phyloP scores from a whole-genome alignment of 2,797 vertebrate species.

The Fringilla coelebs region DNA sequence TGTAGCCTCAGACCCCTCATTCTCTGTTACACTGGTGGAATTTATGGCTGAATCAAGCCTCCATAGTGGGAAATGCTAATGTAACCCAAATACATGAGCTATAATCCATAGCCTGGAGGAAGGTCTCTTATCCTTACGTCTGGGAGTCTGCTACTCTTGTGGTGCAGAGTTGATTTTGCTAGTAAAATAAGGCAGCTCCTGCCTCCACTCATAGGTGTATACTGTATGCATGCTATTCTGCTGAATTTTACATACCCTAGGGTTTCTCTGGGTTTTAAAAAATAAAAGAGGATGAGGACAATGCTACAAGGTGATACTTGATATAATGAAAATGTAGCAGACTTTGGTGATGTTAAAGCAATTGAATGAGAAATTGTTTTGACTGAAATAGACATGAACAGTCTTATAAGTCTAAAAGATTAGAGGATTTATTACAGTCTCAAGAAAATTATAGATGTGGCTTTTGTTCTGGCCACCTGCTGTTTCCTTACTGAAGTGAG shows the following conservation, averaged over 20 bases:
- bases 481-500: conserved; percentile 1
- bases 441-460: conserved; percentile 36
- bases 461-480: conserved; percentile 33
- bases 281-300: conserved; percentile 8
- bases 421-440: conserved; percentile 45
- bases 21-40: not conserved
- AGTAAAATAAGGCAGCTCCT: conserved; percentile 54
- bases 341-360: conserved; percentile 34
- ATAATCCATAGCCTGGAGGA: conserved; percentile 71
- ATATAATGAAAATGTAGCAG: not conserved
- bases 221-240: not conserved
- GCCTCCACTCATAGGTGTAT: not conserved
- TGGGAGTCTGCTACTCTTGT: conserved; percentile 56
- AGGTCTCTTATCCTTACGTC: conserved; percentile 55
- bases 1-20: conserved; percentile 25
- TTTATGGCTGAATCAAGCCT: conserved; percentile 47
- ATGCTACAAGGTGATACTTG: conserved; percentile 33
- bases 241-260: conserved; percentile 24
- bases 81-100: conserved; percentile 70
- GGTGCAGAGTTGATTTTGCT: conserved; percentile 50
- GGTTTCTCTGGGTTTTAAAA: not conserved
- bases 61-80: conserved; percentile 64
- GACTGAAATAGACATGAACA: conserved; percentile 26
- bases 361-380: conserved; percentile 38
- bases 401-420: conserved; percentile 32